These are phyloP conservation scores for Pagetopsis macropterus DNA, from an alignment of 2,797 vertebrate species.

Conservation along the genomic window DNA sequence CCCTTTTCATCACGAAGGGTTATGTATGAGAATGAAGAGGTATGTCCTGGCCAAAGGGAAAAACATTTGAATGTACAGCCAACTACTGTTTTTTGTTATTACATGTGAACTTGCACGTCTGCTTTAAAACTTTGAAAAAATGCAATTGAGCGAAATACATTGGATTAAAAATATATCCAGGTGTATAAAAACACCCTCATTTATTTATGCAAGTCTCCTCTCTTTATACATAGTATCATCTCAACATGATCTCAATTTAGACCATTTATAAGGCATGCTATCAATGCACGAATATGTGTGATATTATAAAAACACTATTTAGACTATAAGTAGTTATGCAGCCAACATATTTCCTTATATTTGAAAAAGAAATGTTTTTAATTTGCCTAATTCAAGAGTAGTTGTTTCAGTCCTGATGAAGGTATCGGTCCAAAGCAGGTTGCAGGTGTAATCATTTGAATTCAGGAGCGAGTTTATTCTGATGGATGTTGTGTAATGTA, in stretches of 20 bases:
- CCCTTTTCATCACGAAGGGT: conserved; percentile 98
- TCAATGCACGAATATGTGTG: background rate
- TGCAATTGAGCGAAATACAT: background rate
- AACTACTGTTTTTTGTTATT: background rate
- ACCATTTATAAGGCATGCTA: background rate
- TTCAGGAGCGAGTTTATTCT: conserved; percentile 25
- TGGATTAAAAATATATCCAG: background rate
- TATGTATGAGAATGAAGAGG: conserved; percentile 99
- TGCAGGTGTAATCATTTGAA: conserved; percentile 60
- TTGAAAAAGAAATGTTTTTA: background rate
- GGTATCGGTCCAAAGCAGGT: conserved; percentile 10
- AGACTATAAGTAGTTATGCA: background rate
- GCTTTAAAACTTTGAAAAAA: background rate
- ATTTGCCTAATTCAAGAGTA: background rate
- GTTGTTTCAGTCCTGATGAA: background rate
- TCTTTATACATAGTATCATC: background rate
- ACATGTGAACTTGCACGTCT: background rate
- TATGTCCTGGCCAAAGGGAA: conserved; percentile 55
- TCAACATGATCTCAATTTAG: background rate
- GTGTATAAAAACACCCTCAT: background rate
- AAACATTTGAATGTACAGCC: background rate
- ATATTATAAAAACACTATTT: background rate
- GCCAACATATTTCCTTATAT: background rate
- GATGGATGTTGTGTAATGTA: conserved; percentile 18
- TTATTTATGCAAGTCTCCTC: background rate